Evolutionary conservation across 2,797 vertebrate genomes (phyloP), one percentile per base, ranked within the genome.

Genomic region (Eulemur albifrons): DNA sequence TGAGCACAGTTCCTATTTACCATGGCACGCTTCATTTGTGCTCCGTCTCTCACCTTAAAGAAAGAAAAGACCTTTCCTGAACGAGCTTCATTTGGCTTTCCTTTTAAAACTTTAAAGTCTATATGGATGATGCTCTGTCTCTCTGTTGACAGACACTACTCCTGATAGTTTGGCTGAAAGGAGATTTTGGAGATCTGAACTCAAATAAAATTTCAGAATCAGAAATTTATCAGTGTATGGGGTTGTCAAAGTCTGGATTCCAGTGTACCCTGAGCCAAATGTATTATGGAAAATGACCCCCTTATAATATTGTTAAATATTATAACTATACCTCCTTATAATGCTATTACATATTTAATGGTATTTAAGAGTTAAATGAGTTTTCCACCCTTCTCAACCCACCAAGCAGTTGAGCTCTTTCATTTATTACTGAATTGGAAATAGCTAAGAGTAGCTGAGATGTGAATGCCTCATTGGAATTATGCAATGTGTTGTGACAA

Each of bases 1-100:
- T 2, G 98, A 99, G 96, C 98, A 98, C 98, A 98, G 98, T 96
- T 98, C 98, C 98, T 99, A 98, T 99, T 99, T 99, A 99, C 98
- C 97, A 98, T 97, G 98, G 97, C 86, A 98, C 98, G 98, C 98
- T 98, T 98, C 98, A 98, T 99, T 99, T 99, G 97, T 98, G 98
- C 97, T 97, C 91, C 98, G 97, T 95, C 98, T 96, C 97, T 96
- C 96, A 98, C 98, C 98, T 94, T 75, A 96, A 97, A 96, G 96
- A 94, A 97, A 96, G 94, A 91, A 97, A 97, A 94, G 94, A 73
- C 97, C 97, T 98, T 97, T 98, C 94, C 90, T 89, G 97, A 97
- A 88, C 54, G 94, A 98, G 91, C 88, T 94, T 97, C 98, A 94
- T 95, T 97, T 98, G 90, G 96, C 95, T 98, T 98, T 97, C 94